Evolutionary conservation across 2,113 vertebrate genomes (phyloP).

Genomic region (Psettodes erumei): DNA sequence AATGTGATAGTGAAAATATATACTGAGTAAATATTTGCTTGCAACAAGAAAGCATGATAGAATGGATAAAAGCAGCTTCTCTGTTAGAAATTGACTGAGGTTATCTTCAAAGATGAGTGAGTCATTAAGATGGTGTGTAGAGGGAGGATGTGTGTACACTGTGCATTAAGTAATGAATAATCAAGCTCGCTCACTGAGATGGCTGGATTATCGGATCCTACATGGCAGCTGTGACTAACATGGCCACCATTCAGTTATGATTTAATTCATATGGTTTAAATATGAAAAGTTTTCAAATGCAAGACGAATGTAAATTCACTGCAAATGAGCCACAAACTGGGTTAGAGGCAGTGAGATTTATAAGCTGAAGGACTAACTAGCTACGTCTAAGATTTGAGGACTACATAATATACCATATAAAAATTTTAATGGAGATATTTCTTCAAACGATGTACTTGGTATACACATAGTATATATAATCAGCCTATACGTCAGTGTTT

Average conservation of each 20-base stretch:
- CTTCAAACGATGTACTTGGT: too few species aligned
- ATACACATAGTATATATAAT: too few species aligned
- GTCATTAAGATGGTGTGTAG: constrained; percentile 24
- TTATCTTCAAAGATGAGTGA: constrained; percentile 27
- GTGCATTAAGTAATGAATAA: constrained; percentile 47
- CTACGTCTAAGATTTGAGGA: not conserved
- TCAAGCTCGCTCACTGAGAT: constrained; percentile 1
- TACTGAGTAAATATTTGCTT: not conserved
- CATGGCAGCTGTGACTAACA: constrained; percentile 21
- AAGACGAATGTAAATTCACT: constrained; percentile 28
- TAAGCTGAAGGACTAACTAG: constrained; percentile 22
- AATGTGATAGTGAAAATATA: not conserved
- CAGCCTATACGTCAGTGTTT: too few species aligned
- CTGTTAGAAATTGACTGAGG: constrained; percentile 8
- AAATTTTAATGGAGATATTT: too few species aligned
- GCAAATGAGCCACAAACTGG: constrained; percentile 25
- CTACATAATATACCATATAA: too few species aligned
- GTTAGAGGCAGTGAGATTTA: constrained; percentile 24
- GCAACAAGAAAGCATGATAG: not conserved
- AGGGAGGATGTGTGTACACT: constrained; percentile 1
- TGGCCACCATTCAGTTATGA: not conserved
- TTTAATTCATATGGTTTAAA: not conserved
- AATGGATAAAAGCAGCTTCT: not conserved
- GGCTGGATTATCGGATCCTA: constrained; percentile 9
- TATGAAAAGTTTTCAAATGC: constrained; percentile 12